These are phyloP conservation scores for Neolamprologus ventralis DNA, from an alignment of 2,113 vertebrate species.

Conservation along the genomic window DNA sequence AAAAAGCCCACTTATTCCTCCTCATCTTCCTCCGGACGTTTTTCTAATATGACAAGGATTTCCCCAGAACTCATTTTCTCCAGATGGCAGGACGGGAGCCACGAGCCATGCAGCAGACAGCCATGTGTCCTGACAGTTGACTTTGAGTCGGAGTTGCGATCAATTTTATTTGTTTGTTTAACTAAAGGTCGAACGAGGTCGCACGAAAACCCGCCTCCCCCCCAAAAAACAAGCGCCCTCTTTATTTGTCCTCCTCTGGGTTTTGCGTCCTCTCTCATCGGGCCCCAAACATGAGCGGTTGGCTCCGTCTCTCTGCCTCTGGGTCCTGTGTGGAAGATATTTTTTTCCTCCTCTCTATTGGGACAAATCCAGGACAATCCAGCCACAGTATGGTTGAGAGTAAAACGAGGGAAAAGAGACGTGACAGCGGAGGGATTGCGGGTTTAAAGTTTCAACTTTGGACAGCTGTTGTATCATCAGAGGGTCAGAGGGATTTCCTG, in stretches of 20 bases:
- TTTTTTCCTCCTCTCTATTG: background rate
- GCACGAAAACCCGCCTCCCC: slow-evolving; percentile 35
- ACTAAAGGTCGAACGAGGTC: slow-evolving; percentile 66
- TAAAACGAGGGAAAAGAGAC: background rate
- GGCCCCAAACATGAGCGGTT: slow-evolving; percentile 2
- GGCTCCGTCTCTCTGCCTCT: background rate
- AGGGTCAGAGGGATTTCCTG: slow-evolving; percentile 58
- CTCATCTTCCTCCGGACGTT: slow-evolving; percentile 5
- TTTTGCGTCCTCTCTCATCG: background rate
- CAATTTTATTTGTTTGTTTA: slow-evolving; percentile 42
- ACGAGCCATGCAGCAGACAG: slow-evolving; percentile 56
- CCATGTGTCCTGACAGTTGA: slow-evolving; percentile 82
- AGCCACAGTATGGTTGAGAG: background rate
- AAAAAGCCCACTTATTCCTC: slow-evolving; percentile 43
- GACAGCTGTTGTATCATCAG: slow-evolving; percentile 43
- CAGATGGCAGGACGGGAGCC: slow-evolving; percentile 14
- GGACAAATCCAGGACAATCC: slow-evolving; percentile 43
- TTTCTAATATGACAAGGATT: slow-evolving; percentile 15
- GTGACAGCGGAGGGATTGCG: slow-evolving; percentile 22
- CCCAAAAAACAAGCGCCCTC: slow-evolving; percentile 26
- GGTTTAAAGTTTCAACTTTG: slow-evolving; percentile 38
- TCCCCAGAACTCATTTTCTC: background rate
- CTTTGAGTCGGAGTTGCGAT: slow-evolving; percentile 73
- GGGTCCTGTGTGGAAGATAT: slow-evolving; percentile 9
- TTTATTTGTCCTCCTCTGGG: slow-evolving; percentile 13